Evolutionary conservation across 2,113 vertebrate species (phyloP).

Genomic region (Fregetta grallaria): DNA sequence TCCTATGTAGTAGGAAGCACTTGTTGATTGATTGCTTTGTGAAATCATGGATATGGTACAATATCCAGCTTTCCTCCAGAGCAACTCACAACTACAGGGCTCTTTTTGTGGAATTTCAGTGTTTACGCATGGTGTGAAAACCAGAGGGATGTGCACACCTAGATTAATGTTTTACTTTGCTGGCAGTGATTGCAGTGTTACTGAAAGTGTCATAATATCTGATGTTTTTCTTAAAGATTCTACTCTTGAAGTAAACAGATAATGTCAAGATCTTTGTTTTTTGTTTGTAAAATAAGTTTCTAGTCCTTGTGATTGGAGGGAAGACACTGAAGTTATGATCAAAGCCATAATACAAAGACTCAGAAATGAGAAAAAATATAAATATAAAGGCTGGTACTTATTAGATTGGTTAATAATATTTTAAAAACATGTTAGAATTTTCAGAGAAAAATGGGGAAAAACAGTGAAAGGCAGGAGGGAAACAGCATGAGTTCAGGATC

Average conservation of each 20-base stretch:
- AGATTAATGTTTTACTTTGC: slow-evolving; percentile 6
- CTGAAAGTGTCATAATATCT: slow-evolving; percentile 33
- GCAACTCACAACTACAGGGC: neutral
- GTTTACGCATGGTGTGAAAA: neutral
- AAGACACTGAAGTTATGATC: slow-evolving; percentile 46
- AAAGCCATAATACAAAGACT: slow-evolving; percentile 13
- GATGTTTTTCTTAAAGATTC: slow-evolving; percentile 23
- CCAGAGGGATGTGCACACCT: neutral
- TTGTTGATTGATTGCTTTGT: neutral
- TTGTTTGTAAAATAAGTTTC: slow-evolving; percentile 46
- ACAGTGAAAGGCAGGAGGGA: neutral
- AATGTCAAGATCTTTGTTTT: neutral
- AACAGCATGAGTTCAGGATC: neutral
- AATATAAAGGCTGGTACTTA: neutral
- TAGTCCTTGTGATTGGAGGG: neutral
- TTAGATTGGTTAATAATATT: slow-evolving; percentile 13
- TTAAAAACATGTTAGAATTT: slow-evolving; percentile 1
- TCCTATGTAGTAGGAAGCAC: neutral
- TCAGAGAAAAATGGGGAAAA: neutral
- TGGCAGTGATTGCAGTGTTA: slow-evolving; percentile 28
- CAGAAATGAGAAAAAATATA: slow-evolving; percentile 27
- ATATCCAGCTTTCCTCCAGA: neutral
- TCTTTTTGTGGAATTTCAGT: slow-evolving; percentile 1
- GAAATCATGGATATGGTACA: neutral
- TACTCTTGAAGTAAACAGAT: slow-evolving; percentile 35